phyloP scores from a whole-genome alignment of 2,797 vertebrate genomes.

The Acrossocheilus wenchowensis region DNA sequence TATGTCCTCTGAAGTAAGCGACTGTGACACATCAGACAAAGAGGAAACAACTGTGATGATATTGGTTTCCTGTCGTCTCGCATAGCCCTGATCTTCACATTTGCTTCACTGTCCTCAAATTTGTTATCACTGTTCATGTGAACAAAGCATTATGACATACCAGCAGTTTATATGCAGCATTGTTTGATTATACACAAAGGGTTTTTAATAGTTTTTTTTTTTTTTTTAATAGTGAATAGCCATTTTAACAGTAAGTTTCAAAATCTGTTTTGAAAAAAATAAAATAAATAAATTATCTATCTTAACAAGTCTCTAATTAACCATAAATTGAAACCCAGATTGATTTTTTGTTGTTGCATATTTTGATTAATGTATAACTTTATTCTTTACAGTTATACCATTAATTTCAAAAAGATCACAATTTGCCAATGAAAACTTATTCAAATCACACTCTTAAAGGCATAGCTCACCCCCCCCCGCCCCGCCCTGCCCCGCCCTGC shows the following conservation, averaged over 20 bases:
- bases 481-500: no score
- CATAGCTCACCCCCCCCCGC: not conserved
- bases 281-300: no score
- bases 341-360: not conserved
- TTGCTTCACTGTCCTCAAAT: no score
- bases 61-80: constrained; percentile 55
- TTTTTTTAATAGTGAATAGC: no score
- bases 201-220: no score
- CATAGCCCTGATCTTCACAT: not conserved
- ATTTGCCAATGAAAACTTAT: not conserved
- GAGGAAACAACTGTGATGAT: constrained; percentile 29
- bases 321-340: no score
- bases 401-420: not conserved
- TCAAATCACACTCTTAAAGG: not conserved
- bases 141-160: not conserved
- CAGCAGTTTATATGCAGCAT: not conserved
- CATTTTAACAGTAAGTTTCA: not conserved
- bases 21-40: not conserved
- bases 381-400: no score
- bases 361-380: not conserved
- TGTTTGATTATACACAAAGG: not conserved
- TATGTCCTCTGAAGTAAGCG: not conserved
- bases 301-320: no score
- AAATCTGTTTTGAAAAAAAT: not conserved
- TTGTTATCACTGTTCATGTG: not conserved